Evolutionary conservation across 2,113 vertebrate species (phyloP).

Genomic region (Motacilla alba): DNA sequence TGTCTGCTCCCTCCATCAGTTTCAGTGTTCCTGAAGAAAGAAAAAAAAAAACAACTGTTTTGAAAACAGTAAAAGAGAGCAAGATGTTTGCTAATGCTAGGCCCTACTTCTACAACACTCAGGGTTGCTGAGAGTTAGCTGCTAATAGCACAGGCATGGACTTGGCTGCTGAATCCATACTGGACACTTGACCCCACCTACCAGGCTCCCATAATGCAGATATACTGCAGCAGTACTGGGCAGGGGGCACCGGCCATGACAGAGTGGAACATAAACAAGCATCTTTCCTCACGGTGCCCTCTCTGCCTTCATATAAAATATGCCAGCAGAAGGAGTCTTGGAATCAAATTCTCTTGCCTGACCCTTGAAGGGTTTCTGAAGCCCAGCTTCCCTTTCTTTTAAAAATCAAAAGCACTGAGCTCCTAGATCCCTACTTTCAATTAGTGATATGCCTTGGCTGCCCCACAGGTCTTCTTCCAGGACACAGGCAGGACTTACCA

Average conservation of each 20-base stretch:
- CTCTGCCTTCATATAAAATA: background rate
- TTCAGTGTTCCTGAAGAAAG: conserved; percentile 85
- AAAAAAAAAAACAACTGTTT: background rate
- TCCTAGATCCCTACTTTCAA: background rate
- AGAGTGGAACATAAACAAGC: background rate
- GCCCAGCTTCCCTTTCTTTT: background rate
- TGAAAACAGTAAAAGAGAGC: background rate
- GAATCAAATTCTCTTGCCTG: background rate
- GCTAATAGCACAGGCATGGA: background rate
- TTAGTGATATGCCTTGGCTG: background rate
- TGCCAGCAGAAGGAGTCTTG: background rate
- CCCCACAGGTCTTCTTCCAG: background rate
- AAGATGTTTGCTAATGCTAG: background rate
- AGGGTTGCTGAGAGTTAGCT: background rate
- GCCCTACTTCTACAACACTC: background rate
- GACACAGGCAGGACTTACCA: conserved; percentile 75
- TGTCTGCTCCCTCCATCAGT: conserved; percentile 93
- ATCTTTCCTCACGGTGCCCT: background rate
- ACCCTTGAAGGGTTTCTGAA: background rate
- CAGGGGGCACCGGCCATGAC: background rate
- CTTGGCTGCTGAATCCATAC: background rate
- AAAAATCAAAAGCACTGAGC: background rate
- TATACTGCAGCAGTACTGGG: background rate
- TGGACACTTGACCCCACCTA: background rate
- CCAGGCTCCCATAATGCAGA: background rate